A percentile compares a stretch with the other conserved stretches of the same genome.
phyloP scores from a whole-genome alignment of 2,797 vertebrate species.

The Rhyacichthys aspro region DNA sequence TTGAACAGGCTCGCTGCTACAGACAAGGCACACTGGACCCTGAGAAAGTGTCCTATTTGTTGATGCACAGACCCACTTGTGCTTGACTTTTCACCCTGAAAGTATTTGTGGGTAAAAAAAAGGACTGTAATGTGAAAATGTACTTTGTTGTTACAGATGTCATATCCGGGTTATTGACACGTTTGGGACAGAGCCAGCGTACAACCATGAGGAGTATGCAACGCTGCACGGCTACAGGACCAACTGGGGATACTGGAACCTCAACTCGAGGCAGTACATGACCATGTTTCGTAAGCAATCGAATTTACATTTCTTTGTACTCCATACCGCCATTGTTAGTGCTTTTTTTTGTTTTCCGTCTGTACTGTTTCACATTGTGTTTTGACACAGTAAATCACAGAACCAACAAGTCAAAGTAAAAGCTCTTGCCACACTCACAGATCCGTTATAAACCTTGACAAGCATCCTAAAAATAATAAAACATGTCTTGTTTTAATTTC shows the following conservation, averaged over 20 bases:
- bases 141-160: constrained; percentile 80
- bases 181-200: constrained; percentile 94
- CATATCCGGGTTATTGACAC: constrained; percentile 95
- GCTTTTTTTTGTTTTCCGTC: not conserved
- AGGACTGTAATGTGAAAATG: not conserved
- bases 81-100: not conserved
- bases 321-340: not conserved
- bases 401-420: constrained; percentile 16
- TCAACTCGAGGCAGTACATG: constrained; percentile 95
- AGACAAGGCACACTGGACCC: constrained; percentile 2
- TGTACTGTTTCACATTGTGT: not conserved
- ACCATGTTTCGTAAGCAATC: constrained; percentile 97
- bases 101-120: too few species aligned
- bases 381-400: not conserved
- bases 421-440: constrained; percentile 5
- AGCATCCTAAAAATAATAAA: constrained; percentile 28
- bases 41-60: not conserved
- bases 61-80: constrained; percentile 8
- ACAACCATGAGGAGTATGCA: constrained; percentile 96
- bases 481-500: constrained; percentile 45
- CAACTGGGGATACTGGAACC: constrained; percentile 99
- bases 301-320: not conserved
- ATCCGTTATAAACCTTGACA: constrained; percentile 28
- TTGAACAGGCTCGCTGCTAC: constrained; percentile 21
- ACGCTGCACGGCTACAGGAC: constrained; percentile 92